These are phyloP conservation scores for Ammodytes dubius DNA, from an alignment of 2,113 vertebrate species.

Conservation along the genomic window DNA sequence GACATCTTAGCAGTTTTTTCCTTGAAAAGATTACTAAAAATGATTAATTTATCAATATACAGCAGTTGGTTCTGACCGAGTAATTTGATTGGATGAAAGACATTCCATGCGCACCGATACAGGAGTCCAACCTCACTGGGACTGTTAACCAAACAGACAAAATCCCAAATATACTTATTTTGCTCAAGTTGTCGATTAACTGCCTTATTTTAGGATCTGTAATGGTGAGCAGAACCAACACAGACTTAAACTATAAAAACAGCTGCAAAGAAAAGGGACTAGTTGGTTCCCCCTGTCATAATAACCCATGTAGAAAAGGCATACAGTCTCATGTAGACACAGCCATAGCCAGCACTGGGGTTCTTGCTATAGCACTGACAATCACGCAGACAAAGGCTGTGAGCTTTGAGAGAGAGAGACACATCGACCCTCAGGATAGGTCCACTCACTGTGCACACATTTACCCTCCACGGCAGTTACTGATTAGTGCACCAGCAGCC, in stretches of 20 bases:
- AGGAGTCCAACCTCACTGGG: too few species aligned
- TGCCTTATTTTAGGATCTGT: not conserved
- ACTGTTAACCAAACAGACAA: too few species aligned
- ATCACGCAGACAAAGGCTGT: not conserved
- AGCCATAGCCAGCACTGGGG: not conserved
- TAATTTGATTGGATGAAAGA: too few species aligned
- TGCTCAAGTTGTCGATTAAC: too few species aligned
- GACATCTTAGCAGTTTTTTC: not conserved
- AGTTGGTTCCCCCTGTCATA: not conserved
- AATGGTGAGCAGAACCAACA: not conserved
- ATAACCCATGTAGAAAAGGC: not conserved
- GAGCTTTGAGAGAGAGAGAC: constrained; percentile 20
- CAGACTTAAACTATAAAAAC: not conserved
- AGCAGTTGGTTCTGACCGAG: too few species aligned
- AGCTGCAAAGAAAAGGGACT: not conserved
- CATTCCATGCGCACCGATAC: too few species aligned
- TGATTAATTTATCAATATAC: not conserved
- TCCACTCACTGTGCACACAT: constrained; percentile 1
- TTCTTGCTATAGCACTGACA: constrained; percentile 1
- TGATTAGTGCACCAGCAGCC: not conserved
- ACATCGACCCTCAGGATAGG: constrained; percentile 13
- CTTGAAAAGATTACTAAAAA: not conserved
- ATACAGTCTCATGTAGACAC: not conserved
- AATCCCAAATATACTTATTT: too few species aligned
- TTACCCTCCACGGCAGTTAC: not conserved